Conservation (phyloP, 2,888 invertebrate genomes). For the Crossocerus cetratus region DNA sequence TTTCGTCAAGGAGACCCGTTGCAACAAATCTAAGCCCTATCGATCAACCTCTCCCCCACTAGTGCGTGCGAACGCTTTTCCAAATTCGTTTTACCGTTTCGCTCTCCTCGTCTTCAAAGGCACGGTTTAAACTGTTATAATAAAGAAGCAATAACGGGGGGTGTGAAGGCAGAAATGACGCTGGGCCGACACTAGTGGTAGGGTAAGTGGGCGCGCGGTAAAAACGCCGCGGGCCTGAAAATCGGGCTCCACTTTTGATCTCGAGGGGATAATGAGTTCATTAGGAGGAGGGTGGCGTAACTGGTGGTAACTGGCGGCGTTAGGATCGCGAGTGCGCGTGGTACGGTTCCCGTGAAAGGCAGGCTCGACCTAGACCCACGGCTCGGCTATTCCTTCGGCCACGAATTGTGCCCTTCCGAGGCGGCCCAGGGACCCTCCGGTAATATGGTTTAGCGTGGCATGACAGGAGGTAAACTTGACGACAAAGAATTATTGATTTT, state of each 20-base stretch:
- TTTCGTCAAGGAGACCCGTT: background rate
- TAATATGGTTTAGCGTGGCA: conserved; percentile 72
- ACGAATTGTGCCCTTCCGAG: conserved; percentile 46
- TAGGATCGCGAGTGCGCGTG: background rate
- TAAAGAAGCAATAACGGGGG: no score
- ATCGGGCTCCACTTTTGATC: conserved; percentile 1
- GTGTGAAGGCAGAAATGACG: no score
- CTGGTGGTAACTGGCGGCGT: conserved; percentile 2
- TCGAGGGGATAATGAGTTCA: background rate
- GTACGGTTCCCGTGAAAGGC: conserved; percentile 14
- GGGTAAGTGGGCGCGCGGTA: background rate
- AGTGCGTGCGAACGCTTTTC: background rate
- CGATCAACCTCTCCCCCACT: conserved; percentile 25
- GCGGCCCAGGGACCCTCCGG: conserved; percentile 48
- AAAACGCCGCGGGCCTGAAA: conserved; percentile 2
- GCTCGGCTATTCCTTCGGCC: conserved; percentile 49
- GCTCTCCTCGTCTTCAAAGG: background rate
- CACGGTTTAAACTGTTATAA: no score
- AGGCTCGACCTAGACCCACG: conserved; percentile 37
- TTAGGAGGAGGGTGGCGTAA: background rate
- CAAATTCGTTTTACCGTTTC: background rate
- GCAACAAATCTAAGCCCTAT: conserved; percentile 39
- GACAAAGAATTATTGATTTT: conserved; percentile 76
- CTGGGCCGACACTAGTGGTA: no score
- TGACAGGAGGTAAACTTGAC: conserved; percentile 74